phyloP scores from a whole-genome alignment of 2,113 vertebrate genomes.

The Rhipidura dahli region DNA sequence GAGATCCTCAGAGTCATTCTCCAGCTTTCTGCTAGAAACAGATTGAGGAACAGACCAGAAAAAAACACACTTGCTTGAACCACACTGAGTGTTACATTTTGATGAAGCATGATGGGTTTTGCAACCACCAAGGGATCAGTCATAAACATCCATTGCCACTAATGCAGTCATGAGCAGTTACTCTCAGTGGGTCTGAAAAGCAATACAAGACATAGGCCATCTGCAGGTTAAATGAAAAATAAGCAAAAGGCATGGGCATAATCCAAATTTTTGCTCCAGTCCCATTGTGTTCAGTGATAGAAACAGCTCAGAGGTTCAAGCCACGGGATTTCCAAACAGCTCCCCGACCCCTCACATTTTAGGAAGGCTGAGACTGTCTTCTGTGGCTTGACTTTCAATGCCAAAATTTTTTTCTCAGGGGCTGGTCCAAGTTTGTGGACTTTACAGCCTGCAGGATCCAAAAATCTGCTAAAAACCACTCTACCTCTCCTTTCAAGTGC shows the following conservation, averaged over 20 bases:
- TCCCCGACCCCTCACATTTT: not conserved
- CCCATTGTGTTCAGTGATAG: not conserved
- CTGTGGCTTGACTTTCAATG: not conserved
- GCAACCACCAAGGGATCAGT: not conserved
- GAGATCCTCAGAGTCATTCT: not conserved
- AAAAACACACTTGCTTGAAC: not conserved
- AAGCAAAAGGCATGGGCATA: not conserved
- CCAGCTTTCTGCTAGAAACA: not conserved
- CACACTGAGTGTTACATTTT: not conserved
- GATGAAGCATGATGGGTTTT: not conserved
- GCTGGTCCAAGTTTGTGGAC: not conserved
- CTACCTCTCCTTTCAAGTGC: not conserved
- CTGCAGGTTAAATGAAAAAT: constrained; percentile 34
- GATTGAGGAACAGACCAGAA: not conserved
- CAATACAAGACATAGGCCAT: not conserved
- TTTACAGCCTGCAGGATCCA: not conserved
- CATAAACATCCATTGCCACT: not conserved
- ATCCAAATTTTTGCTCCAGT: not conserved
- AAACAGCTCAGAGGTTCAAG: constrained; percentile 10
- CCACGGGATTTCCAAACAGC: constrained; percentile 13
- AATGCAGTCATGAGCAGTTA: not conserved
- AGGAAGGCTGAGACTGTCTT: not conserved
- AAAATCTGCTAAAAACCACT: not conserved
- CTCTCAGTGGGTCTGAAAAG: not conserved
- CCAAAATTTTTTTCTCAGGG: not conserved